phyloP scores from a whole-genome alignment of 2,888 invertebrate genomes.

The Tachina fera region DNA sequence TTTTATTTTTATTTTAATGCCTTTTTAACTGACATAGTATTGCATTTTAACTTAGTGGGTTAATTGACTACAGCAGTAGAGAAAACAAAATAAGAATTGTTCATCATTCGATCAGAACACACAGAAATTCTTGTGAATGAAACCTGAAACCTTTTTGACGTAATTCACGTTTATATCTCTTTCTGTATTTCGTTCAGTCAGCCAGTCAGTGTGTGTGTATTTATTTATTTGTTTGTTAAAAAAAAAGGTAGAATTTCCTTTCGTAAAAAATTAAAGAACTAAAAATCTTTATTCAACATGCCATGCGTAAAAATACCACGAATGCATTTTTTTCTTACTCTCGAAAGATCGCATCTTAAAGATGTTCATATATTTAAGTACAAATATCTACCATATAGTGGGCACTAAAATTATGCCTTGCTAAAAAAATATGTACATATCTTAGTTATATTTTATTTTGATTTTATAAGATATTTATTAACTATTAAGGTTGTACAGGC shows the following conservation, averaged over 20 bases:
- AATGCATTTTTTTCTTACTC: constrained; percentile 72
- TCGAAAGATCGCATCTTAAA: constrained; percentile 24
- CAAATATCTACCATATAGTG: constrained; percentile 19
- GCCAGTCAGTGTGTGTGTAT: constrained; percentile 9
- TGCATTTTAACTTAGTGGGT: constrained; percentile 8
- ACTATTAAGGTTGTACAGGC: no score
- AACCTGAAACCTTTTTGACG: constrained; percentile 77
- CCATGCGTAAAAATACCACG: constrained; percentile 82
- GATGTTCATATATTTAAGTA: background rate
- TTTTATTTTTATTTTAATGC: background rate
- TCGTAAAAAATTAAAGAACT: constrained; percentile 28
- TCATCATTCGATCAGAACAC: constrained; percentile 65
- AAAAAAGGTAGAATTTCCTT: constrained; percentile 67
- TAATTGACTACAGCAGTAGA: constrained; percentile 4
- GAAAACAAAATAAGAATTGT: background rate
- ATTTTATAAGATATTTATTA: no score
- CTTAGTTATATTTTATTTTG: background rate
- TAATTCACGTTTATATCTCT: constrained; percentile 58
- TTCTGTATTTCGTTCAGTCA: constrained; percentile 9
- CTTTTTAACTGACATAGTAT: background rate
- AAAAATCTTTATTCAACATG: constrained; percentile 64
- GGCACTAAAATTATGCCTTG: constrained; percentile 6
- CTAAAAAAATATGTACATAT: background rate
- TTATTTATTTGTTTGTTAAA: constrained; percentile 36
- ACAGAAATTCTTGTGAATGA: constrained; percentile 79